These are phyloP conservation scores for Apamea epomidion DNA, from an alignment of 2,888 invertebrate genomes.

Conservation along the genomic window DNA sequence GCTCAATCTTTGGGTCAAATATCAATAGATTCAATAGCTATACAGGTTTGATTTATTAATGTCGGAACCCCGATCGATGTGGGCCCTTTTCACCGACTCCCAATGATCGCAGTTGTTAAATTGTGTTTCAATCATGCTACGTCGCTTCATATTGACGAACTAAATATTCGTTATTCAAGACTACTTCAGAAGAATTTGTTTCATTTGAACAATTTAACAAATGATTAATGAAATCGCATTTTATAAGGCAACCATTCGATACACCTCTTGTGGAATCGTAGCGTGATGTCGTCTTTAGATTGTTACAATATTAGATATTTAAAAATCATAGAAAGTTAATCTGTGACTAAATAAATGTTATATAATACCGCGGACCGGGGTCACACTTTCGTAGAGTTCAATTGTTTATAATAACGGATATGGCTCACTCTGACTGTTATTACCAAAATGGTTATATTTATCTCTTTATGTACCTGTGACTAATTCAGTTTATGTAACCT, in stretches of 20 bases:
- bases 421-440: conserved; percentile 65
- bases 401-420: conserved; percentile 77
- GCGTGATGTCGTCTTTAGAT: conserved; percentile 64
- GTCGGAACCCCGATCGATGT: conserved; percentile 60
- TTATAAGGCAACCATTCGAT: conserved; percentile 54
- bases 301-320: conserved; percentile 58
- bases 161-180: conserved; percentile 46
- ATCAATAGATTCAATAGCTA: conserved; percentile 74
- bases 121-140: conserved; percentile 69
- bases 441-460: conserved; percentile 66
- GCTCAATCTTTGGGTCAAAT: conserved; percentile 67
- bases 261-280: conserved; percentile 62
- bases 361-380: conserved; percentile 72
- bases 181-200: conserved; percentile 45
- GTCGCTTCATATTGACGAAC: conserved; percentile 32
- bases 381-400: conserved; percentile 76
- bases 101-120: conserved; percentile 70
- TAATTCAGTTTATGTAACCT: conserved; percentile 59
- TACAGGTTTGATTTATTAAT: conserved; percentile 74
- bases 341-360: conserved; percentile 70
- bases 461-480: conserved; percentile 60
- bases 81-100: conserved; percentile 69
- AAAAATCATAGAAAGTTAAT: conserved; percentile 77
- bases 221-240: conserved; percentile 46
- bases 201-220: conserved; percentile 37